Percentiles rank a stretch among this genome's conserved stretches.
phyloP scores from a whole-genome alignment of 2,113 vertebrate species.

The Egretta garzetta region DNA sequence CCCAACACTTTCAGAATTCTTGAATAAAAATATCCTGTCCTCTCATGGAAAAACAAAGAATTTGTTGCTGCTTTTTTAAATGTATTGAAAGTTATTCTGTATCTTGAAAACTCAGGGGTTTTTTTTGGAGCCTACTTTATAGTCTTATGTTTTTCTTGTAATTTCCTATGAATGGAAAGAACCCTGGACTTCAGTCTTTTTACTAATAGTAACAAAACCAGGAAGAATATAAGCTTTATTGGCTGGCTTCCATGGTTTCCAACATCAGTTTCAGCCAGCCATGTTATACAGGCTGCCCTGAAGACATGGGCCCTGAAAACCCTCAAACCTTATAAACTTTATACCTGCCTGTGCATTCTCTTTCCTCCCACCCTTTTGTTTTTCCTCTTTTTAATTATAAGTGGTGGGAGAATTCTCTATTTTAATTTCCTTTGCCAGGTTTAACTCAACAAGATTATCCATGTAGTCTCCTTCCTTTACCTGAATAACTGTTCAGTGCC shows the following conservation, averaged over 20 bases:
- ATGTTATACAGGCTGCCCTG: neutral
- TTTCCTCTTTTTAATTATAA: neutral
- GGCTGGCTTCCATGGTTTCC: neutral
- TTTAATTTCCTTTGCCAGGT: neutral
- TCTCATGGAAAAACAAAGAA: neutral
- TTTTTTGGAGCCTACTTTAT: neutral
- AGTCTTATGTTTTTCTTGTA: fast-evolving
- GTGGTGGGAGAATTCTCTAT: fast-evolving
- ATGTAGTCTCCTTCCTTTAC: neutral
- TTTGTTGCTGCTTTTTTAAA: neutral
- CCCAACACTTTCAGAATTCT: neutral
- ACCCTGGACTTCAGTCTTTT: neutral
- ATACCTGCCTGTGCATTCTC: neutral
- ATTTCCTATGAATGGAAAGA: neutral
- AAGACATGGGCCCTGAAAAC: neutral
- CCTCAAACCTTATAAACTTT: neutral
- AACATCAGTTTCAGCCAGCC: neutral
- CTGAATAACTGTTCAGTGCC: neutral
- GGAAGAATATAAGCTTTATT: neutral
- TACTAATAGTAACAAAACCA: neutral
- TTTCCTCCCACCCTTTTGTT: neutral
- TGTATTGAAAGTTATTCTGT: neutral
- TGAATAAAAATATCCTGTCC: neutral
- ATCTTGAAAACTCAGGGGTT: neutral
- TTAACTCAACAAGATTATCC: neutral